Evolutionary conservation across 2,797 vertebrate genomes (phyloP), one percentile per base, ranked within the genome.

Genomic region (Mastacembelus armatus): DNA sequence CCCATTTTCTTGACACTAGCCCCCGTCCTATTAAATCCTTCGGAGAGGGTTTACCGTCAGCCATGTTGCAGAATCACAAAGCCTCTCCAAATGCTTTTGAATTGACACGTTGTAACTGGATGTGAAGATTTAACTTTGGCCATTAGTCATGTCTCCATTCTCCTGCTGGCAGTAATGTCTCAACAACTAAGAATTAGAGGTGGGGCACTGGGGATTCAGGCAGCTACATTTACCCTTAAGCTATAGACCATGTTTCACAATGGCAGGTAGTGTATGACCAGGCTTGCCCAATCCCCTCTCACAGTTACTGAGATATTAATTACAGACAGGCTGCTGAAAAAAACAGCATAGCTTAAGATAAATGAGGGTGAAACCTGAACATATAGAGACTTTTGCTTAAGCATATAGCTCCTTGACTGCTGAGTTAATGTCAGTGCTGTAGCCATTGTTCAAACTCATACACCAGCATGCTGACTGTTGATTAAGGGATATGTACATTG

Each of bases 101-200:
- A 61, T 75, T 72, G 74, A 81, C 81, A 84, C 81, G 80, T 87
- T 74, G 66, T 76, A 73, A 80, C 85, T 84, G 78, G 77, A 86
- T 81, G 74, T 35, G 83, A 81, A 71, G 80, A 74, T 69, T 87
- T 85, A 87, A 79, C 72, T 66, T 29, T 45, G 42, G 69, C 63
- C 78, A 83, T 91, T 90, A 84, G 78, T 90, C 87, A 87, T 58
- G 74, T 80, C 80, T 82, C 81, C 76, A 81, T 86, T 86, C 69
- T 66, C 76, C 78, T 56, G 68, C 80, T 61, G 80, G 74, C 78
- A 44, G 50, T 80, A 74, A 85, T 87, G 83, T 85, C 78, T 89
- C 85, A 89, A 78, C 85, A 77, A 80, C 67, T 65, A 85, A 73
- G 73, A 87, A 83, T 83, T 71, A 73, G 61, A 88, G 90, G 85